Evolutionary conservation across 2,797 vertebrate species (phyloP).

Genomic region (Cheirogaleus major): DNA sequence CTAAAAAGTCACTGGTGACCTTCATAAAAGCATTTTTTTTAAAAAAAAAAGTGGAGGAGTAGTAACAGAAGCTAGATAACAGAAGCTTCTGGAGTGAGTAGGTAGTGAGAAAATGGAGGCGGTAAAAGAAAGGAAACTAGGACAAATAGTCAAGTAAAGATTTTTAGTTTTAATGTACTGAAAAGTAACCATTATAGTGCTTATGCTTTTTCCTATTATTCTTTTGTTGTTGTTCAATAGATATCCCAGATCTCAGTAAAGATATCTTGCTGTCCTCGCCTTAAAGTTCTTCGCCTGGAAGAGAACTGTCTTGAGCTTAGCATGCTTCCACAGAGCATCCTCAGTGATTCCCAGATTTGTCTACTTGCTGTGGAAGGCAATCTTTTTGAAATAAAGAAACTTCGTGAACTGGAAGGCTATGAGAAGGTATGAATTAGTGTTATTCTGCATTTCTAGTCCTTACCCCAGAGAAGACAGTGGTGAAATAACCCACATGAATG

Average conservation of each 20-base stretch:
- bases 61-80: slow-evolving; percentile 61
- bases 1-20: slow-evolving; percentile 37
- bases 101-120: slow-evolving; percentile 70
- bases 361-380: slow-evolving; percentile 97
- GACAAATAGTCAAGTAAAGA: slow-evolving; percentile 54
- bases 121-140: slow-evolving; percentile 56
- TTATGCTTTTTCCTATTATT: slow-evolving; percentile 33
- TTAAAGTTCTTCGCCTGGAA: slow-evolving; percentile 89
- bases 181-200: not conserved
- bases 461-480: slow-evolving; percentile 10
- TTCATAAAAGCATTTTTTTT: slow-evolving; percentile 45
- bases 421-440: slow-evolving; percentile 90
- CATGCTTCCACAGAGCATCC: slow-evolving; percentile 93
- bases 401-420: slow-evolving; percentile 95
- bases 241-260: slow-evolving; percentile 92
- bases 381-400: slow-evolving; percentile 96
- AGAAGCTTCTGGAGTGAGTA: slow-evolving; percentile 63
- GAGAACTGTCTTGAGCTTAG: slow-evolving; percentile 97
- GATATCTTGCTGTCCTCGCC: slow-evolving; percentile 93
- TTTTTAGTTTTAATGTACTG: slow-evolving; percentile 23
- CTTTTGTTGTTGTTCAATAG: slow-evolving; percentile 79
- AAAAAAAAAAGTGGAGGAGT: slow-evolving; percentile 9
- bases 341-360: slow-evolving; percentile 94
- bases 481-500: not conserved
- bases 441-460: not conserved